Conservation (phyloP, 1,140 invertebrate genomes). For the Atta texana region DNA sequence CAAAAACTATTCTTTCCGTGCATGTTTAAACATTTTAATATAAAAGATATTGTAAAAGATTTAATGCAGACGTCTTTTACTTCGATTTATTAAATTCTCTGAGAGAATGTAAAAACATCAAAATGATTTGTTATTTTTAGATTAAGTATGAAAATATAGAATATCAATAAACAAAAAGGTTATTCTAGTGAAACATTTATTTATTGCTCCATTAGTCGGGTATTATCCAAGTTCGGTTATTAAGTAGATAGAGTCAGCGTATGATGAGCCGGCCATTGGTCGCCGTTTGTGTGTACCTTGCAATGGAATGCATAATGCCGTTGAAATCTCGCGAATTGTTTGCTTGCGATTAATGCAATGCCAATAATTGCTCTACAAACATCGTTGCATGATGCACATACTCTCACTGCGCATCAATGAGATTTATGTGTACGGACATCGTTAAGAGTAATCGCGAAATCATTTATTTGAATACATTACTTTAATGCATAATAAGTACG, state of each 20-base stretch:
- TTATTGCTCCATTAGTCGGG: slow-evolving; percentile 4
- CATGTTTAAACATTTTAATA: slow-evolving; percentile 5
- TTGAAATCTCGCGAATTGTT: slow-evolving; percentile 28
- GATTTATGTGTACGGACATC: background rate
- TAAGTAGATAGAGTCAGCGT: slow-evolving; percentile 44
- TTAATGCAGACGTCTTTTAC: background rate
- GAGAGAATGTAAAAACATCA: background rate
- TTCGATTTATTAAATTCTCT: background rate
- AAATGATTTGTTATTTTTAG: background rate
- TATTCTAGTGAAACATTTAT: background rate
- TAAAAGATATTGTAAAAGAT: background rate
- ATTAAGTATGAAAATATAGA: slow-evolving; percentile 7
- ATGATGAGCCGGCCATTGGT: slow-evolving; percentile 24
- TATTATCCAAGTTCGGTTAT: slow-evolving; percentile 45
- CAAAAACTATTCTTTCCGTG: too few relatives aligned
- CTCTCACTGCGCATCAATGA: background rate
- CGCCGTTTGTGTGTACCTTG: background rate
- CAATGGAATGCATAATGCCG: slow-evolving; percentile 30
- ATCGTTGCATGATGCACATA: slow-evolving; percentile 21
- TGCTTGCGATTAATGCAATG: slow-evolving; percentile 29
- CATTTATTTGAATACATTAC: background rate
- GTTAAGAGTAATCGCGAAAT: background rate
- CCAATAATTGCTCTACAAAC: slow-evolving; percentile 42
- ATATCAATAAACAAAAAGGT: background rate
- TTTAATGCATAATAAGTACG: background rate